Base-by-base conservation (phyloP, 1,140 invertebrate genomes). In the Agrypnia vestita region DNA sequence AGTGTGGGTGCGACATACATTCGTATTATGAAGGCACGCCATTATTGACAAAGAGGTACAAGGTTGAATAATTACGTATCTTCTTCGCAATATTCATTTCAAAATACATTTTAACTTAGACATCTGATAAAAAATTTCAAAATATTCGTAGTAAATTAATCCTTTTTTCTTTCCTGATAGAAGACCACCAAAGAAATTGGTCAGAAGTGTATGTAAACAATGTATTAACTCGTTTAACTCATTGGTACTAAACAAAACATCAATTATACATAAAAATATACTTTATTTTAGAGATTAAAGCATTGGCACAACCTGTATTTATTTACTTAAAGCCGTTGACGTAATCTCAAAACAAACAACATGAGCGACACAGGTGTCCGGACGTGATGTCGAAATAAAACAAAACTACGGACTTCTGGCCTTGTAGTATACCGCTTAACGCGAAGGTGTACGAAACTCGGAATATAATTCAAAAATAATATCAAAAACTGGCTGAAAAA, bases 41-140 rank as follows among this genome's bases (percentile, higher is more conserved):
- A 46, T 67, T 59, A 19, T 59, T 67, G n/a, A 17, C 53, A 25
- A 67, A 67, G 62, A 67, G n/a, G 4, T 15, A 46, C 62, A 67
- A 67, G 62, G 62, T 67, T 67, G 35, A 67, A 67, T 67, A 67
- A 67, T 67, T 67, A 25, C 1, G 55, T 21, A 11, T 21, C 11
- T 15, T 19, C 13, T 59, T 59, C 15, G 12, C 25, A 6, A 35
- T 59, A 9, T 19, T 59, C 0, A 59, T 59, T 35, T 35, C 1
- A 35, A 3, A 35, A 35, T 35, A 35, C 6, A n/a, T n/a, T n/a
- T n/a, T n/a, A n/a, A n/a, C n/a, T n/a, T n/a, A n/a, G n/a, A n/a
- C n/a, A n/a, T n/a, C n/a, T n/a, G n/a, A n/a, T n/a, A n/a, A n/a
- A 35, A 35, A 35, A 3, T 35, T 35, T 35, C 25, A 35, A 35